Percentiles rank a stretch among this genome's conserved stretches.
phyloP scores from a whole-genome alignment of 1,140 invertebrate species.

The Drosophila sproati region DNA sequence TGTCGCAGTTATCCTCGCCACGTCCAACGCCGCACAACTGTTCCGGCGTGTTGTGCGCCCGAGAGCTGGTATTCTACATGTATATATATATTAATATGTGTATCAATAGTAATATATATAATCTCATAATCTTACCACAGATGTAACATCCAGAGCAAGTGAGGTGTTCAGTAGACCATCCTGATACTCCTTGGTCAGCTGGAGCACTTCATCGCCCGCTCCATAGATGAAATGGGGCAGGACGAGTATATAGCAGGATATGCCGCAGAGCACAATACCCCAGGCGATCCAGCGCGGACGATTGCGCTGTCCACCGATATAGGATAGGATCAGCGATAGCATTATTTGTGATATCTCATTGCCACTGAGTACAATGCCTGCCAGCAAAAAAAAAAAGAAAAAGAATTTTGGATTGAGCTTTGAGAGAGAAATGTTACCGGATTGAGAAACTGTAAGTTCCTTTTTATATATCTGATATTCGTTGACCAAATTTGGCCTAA shows the following conservation, averaged over 20 bases:
- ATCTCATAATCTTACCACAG: constrained; percentile 44
- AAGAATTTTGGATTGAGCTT: too few species aligned
- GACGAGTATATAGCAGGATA: constrained; percentile 88
- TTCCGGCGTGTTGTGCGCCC: constrained; percentile 39
- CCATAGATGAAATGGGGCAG: constrained; percentile 90
- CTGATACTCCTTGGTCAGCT: constrained; percentile 85
- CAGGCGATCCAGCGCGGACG: constrained; percentile 89
- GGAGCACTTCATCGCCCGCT: constrained; percentile 86
- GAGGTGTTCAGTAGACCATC: constrained; percentile 42
- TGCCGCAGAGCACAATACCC: constrained; percentile 87
- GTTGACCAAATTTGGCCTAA: too few species aligned
- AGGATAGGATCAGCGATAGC: constrained; percentile 87
- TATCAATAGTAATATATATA: neutral
- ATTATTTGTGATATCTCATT: constrained; percentile 90
- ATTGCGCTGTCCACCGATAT: constrained; percentile 87
- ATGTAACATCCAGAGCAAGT: constrained; percentile 13
- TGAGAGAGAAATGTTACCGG: too few species aligned
- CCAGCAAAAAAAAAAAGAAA: neutral
- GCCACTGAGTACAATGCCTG: constrained; percentile 89
- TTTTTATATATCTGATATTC: too few species aligned
- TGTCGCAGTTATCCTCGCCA: constrained; percentile 84
- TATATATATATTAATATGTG: neutral
- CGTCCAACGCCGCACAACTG: constrained; percentile 63
- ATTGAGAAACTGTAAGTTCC: too few species aligned
- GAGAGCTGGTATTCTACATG: constrained; percentile 42